A percentile compares a stretch with the other conserved stretches of the same genome.
phyloP scores from a whole-genome alignment of 2,888 invertebrate species.

The Hybos culiciformis region DNA sequence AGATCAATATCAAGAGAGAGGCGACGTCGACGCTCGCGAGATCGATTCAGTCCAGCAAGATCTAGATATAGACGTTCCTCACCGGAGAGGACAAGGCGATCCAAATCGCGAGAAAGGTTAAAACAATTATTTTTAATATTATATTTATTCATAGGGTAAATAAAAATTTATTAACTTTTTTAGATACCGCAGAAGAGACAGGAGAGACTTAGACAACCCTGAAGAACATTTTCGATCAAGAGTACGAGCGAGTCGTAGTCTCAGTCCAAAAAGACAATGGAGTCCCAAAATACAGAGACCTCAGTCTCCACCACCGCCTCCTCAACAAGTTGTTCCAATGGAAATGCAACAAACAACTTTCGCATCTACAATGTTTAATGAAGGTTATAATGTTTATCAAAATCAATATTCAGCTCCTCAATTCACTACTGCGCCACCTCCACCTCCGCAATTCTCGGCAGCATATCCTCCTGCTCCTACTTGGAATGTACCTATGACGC shows the following conservation, averaged over 20 bases:
- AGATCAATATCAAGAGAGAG: too few relatives aligned
- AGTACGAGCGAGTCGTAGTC: conserved; percentile 22
- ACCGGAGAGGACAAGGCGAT: background rate
- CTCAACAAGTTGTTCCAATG: too few relatives aligned
- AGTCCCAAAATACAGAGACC: conserved; percentile 14
- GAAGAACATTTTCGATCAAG: too few relatives aligned
- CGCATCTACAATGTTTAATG: conserved; percentile 24
- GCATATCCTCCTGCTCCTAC: conserved; percentile 25
- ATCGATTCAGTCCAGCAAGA: conserved; percentile 13
- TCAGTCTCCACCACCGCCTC: conserved; percentile 20
- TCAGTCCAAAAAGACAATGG: conserved; percentile 24
- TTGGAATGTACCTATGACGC: conserved; percentile 3
- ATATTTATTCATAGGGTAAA: too few relatives aligned
- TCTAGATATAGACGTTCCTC: background rate
- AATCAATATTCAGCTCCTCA: conserved; percentile 22
- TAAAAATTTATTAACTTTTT: too few relatives aligned
- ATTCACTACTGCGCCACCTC: conserved; percentile 20
- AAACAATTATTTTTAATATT: too few relatives aligned
- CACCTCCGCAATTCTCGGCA: conserved; percentile 21
- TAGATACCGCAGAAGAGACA: too few relatives aligned
- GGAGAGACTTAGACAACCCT: too few relatives aligned
- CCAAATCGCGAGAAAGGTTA: background rate
- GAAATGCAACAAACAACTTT: conserved; percentile 17
- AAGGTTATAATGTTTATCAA: conserved; percentile 22
- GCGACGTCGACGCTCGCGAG: conserved; percentile 11